Base-by-base conservation (phyloP, 2,113 vertebrate genomes). In the Stigmatopora argus region DNA sequence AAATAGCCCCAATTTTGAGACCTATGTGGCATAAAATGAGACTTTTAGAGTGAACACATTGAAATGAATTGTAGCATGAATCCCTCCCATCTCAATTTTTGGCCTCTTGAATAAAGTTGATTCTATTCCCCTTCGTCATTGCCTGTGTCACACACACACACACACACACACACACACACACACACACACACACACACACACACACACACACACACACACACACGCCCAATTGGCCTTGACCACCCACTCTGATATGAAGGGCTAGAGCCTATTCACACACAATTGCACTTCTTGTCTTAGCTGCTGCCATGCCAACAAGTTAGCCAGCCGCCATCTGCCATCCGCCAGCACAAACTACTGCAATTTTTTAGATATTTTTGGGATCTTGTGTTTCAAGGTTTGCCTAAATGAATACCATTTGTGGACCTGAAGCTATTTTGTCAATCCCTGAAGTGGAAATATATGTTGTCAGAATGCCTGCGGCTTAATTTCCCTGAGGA, bases 401-500 rank as follows among this genome's bases (percentile, higher is more conserved):
- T 67, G 64, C 34, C 19, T 21, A 56, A 62, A 68, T 79, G 5
- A 71, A 66, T 55, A 1, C 62, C 70, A 26, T 53, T 55, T 64
- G 51, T 51, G 38, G 31, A 67, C 14, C 26, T n/a, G 7, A 17
- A 15, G 14, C 23, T 64, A 26, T 59, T 64, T 70, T 69, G 44
- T 62, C 31, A 65, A 67, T 72, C 59, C 65, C 53, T 23, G 35
- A 69, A 61, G 53, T 64, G 31, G 49, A 34, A 64, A 52, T 69
- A 44, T 64, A 62, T 84, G 64, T 82, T 69, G 53, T 31, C 13
- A 60, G 59, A 59, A 61, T 74, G 61, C 55, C 38, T 65, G 21
- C 61, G 19, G 60, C 58, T 81, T 80, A 67, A 83, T 83, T 83
- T 84, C 83, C 81, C 75, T 60, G 45, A 71, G 78, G 81, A 76